Percentiles rank a stretch among this genome's conserved stretches.
Evolutionary conservation across 2,797 vertebrate species (phyloP).

Genomic region (Pogonophryne albipinna): DNA sequence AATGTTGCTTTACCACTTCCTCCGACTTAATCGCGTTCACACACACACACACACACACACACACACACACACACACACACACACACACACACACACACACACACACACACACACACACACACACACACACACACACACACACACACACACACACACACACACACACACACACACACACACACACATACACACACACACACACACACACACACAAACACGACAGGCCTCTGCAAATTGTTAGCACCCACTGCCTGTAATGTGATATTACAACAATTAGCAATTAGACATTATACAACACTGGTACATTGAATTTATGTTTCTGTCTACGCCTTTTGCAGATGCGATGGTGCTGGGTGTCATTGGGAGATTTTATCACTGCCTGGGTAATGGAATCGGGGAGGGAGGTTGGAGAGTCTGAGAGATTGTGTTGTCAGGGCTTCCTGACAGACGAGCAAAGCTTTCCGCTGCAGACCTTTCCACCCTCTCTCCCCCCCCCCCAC

Average conservation of each 20-base stretch:
- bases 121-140: neutral
- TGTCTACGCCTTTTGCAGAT: slow-evolving; percentile 68
- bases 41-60: neutral
- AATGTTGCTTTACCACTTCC: slow-evolving; percentile 52
- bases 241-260: slow-evolving; percentile 67
- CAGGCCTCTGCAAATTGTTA: slow-evolving; percentile 56
- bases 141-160: no score
- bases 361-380: slow-evolving; percentile 78
- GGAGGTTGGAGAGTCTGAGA: slow-evolving; percentile 61
- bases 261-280: slow-evolving; percentile 84
- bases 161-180: slow-evolving; percentile 3
- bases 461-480: slow-evolving; percentile 38
- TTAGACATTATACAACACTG: slow-evolving; percentile 57
- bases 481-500: neutral
- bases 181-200: neutral
- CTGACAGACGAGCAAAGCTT: slow-evolving; percentile 72
- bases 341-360: slow-evolving; percentile 73
- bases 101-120: neutral
- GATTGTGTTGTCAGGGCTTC: slow-evolving; percentile 77
- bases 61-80: slow-evolving; percentile 7
- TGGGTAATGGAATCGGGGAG: slow-evolving; percentile 79
- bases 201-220: neutral
- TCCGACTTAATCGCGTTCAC: slow-evolving; percentile 11
- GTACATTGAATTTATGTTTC: slow-evolving; percentile 73
- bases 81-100: neutral